Conservation (phyloP, 2,797 vertebrate species). For the Brachymystax lenok region DNA sequence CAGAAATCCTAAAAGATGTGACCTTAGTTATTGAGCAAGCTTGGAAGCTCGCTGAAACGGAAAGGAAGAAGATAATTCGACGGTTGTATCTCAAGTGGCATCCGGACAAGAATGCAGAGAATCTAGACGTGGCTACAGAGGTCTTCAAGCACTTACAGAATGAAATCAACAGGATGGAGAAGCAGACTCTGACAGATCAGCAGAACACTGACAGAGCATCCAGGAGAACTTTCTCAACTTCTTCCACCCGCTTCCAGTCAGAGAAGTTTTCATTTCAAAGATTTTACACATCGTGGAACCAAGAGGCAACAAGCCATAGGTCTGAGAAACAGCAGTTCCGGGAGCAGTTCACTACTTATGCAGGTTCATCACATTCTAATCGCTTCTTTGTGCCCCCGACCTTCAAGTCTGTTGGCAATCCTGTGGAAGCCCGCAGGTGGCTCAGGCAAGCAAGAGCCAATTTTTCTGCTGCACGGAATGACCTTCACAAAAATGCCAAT, state of each 20-base stretch:
- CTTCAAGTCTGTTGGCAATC: slow-evolving; percentile 96
- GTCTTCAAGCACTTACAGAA: slow-evolving; percentile 99
- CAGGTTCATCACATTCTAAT: slow-evolving; percentile 85
- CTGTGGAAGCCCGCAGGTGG: slow-evolving; percentile 96
- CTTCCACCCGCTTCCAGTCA: slow-evolving; percentile 92
- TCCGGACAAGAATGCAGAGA: slow-evolving; percentile 98
- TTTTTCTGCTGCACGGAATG: slow-evolving; percentile 97
- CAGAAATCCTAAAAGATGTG: slow-evolving; percentile 96
- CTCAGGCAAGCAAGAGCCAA: slow-evolving; percentile 97
- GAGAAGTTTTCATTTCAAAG: slow-evolving; percentile 98
- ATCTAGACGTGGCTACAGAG: slow-evolving; percentile 95
- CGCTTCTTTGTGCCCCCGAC: slow-evolving; percentile 96
- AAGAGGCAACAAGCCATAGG: slow-evolving; percentile 97
- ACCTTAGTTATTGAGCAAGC: slow-evolving; percentile 95
- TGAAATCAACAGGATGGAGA: slow-evolving; percentile 96
- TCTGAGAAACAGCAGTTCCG: slow-evolving; percentile 91
- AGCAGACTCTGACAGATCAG: slow-evolving; percentile 88
- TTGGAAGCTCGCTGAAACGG: slow-evolving; percentile 94
- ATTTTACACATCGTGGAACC: slow-evolving; percentile 99
- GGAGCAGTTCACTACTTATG: slow-evolving; percentile 82
- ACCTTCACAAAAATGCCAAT: slow-evolving; percentile 98
- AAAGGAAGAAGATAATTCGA: slow-evolving; percentile 97
- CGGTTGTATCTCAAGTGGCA: slow-evolving; percentile 98
- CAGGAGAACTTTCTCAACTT: slow-evolving; percentile 88
- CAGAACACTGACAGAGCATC: slow-evolving; percentile 88